These are phyloP conservation scores for Acanthis flammea DNA, from an alignment of 2,797 vertebrate species.

Conservation along the genomic window DNA sequence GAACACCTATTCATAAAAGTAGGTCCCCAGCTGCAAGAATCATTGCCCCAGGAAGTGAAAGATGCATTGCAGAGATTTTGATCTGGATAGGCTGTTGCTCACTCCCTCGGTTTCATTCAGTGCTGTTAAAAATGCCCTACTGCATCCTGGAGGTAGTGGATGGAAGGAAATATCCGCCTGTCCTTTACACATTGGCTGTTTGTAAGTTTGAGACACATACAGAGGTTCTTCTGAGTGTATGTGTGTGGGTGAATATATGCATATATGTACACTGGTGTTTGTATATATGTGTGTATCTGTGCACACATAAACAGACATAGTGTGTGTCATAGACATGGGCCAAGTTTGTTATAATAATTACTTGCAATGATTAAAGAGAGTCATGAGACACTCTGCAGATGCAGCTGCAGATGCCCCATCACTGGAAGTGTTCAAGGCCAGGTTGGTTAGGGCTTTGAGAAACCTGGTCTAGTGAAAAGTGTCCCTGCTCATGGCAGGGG, in stretches of 20 bases:
- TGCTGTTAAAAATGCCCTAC: background rate
- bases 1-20: constrained; percentile 31
- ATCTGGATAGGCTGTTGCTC: background rate
- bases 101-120: background rate
- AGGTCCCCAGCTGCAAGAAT: background rate
- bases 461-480: background rate
- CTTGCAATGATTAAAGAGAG: background rate
- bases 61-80: background rate
- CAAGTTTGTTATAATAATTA: background rate
- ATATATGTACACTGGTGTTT: background rate
- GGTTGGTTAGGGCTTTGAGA: background rate
- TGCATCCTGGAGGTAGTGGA: background rate
- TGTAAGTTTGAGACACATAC: background rate
- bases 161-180: background rate
- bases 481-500: background rate
- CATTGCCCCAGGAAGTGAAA: constrained; percentile 13
- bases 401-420: background rate
- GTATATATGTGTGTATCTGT: background rate
- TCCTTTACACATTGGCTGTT: background rate
- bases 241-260: no score
- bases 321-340: background rate
- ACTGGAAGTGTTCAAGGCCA: background rate
- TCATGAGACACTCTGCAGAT: background rate
- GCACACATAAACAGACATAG: accelerated
- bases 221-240: background rate